phyloP scores from a whole-genome alignment of 2,888 invertebrate genomes.

The Chymomyza caudatula region DNA sequence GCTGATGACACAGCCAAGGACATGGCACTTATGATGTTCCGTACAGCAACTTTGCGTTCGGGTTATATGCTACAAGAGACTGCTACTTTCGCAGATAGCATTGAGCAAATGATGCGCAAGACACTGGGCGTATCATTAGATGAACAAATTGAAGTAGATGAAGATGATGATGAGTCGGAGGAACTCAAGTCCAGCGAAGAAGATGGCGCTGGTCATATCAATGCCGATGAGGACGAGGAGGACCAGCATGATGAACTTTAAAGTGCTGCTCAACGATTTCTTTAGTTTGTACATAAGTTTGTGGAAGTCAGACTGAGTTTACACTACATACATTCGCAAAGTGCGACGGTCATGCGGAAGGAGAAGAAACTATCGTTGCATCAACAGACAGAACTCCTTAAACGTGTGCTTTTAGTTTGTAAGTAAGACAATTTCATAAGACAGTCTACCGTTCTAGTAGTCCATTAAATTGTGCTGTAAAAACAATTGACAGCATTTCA shows the following conservation, averaged over 20 bases:
- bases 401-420: conserved; percentile 40
- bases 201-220: conserved; percentile 39
- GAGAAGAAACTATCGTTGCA: conserved; percentile 40
- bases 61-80: conserved; percentile 95
- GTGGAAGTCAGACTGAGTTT: conserved; percentile 68
- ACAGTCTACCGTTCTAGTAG: not conserved
- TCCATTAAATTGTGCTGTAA: not conserved
- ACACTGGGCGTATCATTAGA: conserved; percentile 87
- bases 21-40: conserved; percentile 93
- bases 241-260: conserved; percentile 82
- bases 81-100: conserved; percentile 91
- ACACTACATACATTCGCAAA: conserved; percentile 17
- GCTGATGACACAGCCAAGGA: conserved; percentile 88
- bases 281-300: conserved; percentile 48
- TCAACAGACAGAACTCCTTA: conserved; percentile 41
- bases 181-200: conserved; percentile 77
- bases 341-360: not conserved
- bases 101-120: conserved; percentile 93
- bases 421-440: conserved; percentile 51
- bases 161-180: conserved; percentile 77
- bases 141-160: conserved; percentile 81
- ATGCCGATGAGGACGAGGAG: conserved; percentile 77
- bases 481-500: not conserved
- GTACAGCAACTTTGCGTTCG: conserved; percentile 94
- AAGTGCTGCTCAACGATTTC: conserved; percentile 34